Conservation (phyloP, 2,797 vertebrate genomes). For the Notamacropus eugenii region DNA sequence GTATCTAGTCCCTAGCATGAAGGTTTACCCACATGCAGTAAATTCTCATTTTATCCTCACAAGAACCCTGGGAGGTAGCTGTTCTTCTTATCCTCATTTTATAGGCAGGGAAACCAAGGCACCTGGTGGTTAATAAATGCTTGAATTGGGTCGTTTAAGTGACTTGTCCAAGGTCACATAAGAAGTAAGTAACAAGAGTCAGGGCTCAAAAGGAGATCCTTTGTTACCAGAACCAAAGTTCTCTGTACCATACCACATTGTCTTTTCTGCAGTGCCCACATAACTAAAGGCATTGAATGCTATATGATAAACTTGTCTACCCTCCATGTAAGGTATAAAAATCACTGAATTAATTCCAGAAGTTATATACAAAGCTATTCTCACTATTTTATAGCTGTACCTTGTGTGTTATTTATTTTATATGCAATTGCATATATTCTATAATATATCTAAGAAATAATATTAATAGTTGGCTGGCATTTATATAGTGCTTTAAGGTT, state of each 20-base stretch:
- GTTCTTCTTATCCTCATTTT: background rate
- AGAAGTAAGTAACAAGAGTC: background rate
- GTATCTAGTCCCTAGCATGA: background rate
- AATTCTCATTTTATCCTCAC: background rate
- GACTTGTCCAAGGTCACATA: background rate
- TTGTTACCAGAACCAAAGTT: background rate
- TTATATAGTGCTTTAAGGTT: background rate
- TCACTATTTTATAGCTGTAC: background rate
- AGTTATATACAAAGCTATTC: background rate
- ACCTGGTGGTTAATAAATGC: slow-evolving; percentile 23
- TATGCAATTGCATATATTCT: background rate
- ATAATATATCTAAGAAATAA: background rate
- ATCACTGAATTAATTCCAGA: background rate
- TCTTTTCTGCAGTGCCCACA: background rate
- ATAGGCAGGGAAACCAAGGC: background rate
- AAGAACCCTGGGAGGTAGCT: background rate
- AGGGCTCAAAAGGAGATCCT: background rate
- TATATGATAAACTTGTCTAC: background rate
- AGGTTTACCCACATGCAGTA: background rate
- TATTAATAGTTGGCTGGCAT: background rate
- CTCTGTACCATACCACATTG: background rate
- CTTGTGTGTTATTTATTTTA: background rate
- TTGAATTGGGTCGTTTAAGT: background rate
- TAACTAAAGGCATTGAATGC: background rate
- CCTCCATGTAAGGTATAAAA: background rate